These are phyloP conservation scores for Gobio gobio DNA, from an alignment of 2,113 vertebrate genomes.

Conservation along the genomic window DNA sequence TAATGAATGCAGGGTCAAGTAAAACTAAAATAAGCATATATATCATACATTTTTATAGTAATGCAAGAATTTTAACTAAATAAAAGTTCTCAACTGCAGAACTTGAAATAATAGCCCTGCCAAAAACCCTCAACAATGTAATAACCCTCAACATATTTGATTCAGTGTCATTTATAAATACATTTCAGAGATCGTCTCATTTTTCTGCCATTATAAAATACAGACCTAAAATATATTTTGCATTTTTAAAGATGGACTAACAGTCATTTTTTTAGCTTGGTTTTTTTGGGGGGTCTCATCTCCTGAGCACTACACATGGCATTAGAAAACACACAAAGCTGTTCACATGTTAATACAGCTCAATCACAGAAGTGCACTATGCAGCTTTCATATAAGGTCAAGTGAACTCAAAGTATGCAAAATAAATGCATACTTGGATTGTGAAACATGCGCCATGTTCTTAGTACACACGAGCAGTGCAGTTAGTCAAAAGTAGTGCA, in stretches of 20 bases:
- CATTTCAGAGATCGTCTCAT: constrained; percentile 50
- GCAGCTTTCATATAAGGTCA: constrained; percentile 24
- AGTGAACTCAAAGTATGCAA: constrained; percentile 16
- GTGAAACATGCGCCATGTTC: not conserved
- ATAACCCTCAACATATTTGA: constrained; percentile 46
- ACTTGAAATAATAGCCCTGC: not conserved
- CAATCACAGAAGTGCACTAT: constrained; percentile 33
- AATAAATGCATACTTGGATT: constrained; percentile 24
- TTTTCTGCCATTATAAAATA: constrained; percentile 68
- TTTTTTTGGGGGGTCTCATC: constrained; percentile 49
- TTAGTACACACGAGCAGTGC: constrained; percentile 36
- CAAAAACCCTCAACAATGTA: constrained; percentile 12
- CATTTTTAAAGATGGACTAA: constrained; percentile 67
- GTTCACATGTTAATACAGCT: constrained; percentile 24
- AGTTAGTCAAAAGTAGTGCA: constrained; percentile 34
- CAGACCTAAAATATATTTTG: constrained; percentile 70
- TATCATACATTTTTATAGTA: constrained; percentile 45
- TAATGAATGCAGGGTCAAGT: constrained; percentile 68
- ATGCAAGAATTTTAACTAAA: constrained; percentile 26
- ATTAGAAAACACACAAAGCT: constrained; percentile 35
- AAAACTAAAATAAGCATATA: constrained; percentile 62
- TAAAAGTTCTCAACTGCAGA: constrained; percentile 29
- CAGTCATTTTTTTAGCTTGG: constrained; percentile 66
- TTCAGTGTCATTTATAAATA: constrained; percentile 63
- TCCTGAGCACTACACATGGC: constrained; percentile 63